These are phyloP conservation scores for Hephaestus fuliginosus DNA, from an alignment of 2,797 vertebrate species.

Conservation along the genomic window DNA sequence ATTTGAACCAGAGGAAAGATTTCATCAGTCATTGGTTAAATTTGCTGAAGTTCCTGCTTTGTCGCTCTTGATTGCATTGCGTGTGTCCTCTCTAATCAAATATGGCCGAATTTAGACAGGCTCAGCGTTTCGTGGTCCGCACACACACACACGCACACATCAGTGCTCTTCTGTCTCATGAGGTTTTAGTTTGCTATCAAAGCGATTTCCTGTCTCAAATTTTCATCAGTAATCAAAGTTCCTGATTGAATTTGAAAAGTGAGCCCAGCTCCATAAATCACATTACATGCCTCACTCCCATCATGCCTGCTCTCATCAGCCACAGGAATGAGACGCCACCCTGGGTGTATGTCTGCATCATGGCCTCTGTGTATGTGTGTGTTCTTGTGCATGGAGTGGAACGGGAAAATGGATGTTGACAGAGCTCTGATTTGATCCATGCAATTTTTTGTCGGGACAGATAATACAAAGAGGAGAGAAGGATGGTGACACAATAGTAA, in stretches of 20 bases:
- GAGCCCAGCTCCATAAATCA: conserved; percentile 83
- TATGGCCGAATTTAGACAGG: conserved; percentile 61
- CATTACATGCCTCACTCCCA: conserved; percentile 85
- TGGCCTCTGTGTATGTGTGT: conserved; percentile 43
- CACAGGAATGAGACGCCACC: conserved; percentile 75
- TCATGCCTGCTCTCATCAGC: conserved; percentile 78
- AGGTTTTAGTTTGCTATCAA: conserved; percentile 86
- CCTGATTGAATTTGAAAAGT: conserved; percentile 87
- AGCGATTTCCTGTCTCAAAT: conserved; percentile 86
- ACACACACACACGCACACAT: conserved; percentile 52
- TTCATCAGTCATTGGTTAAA: conserved; percentile 55
- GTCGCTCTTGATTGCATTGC: conserved; percentile 65
- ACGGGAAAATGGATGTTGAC: conserved; percentile 64
- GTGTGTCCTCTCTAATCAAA: conserved; percentile 74
- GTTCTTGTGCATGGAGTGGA: conserved; percentile 42
- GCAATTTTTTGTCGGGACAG: conserved; percentile 34
- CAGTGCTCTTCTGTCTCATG: conserved; percentile 72
- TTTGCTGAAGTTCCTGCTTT: conserved; percentile 67
- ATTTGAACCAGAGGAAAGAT: conserved; percentile 50
- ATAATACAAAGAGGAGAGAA: conserved; percentile 32
- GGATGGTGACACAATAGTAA: conserved; percentile 12
- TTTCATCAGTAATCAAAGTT: conserved; percentile 87
- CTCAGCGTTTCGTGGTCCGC: conserved; percentile 48
- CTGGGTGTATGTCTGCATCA: conserved; percentile 59
- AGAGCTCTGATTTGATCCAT: conserved; percentile 60